phyloP scores from a whole-genome alignment of 2,113 vertebrate species.

The Malurus elegans region DNA sequence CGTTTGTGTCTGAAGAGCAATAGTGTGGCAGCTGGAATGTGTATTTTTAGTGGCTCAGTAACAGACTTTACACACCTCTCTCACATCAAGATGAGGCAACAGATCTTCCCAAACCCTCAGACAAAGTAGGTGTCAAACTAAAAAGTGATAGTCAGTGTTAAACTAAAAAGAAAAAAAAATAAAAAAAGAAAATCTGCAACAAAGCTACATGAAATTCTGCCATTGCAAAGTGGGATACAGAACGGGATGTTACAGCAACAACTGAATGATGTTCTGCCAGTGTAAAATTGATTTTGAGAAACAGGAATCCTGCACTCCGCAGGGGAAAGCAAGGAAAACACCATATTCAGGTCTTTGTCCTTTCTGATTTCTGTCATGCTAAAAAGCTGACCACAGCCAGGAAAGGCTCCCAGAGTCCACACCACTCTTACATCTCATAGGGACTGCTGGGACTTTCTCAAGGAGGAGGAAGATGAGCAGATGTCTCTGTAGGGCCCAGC shows the following conservation, averaged over 20 bases:
- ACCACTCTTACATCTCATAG: neutral
- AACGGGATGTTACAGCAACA: neutral
- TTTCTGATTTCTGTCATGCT: neutral
- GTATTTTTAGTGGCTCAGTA: neutral
- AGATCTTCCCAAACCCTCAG: neutral
- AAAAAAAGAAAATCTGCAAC: neutral
- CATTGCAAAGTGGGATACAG: neutral
- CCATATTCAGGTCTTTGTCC: accelerated
- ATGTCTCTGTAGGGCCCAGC: neutral
- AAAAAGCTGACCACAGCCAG: neutral
- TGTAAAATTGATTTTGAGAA: neutral
- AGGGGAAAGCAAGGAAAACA: neutral
- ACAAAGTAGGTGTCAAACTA: neutral
- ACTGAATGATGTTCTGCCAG: neutral
- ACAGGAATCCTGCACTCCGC: neutral
- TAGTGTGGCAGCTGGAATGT: neutral
- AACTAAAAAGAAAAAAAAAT: neutral
- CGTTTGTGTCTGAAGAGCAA: neutral
- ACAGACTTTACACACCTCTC: neutral
- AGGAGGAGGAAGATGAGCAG: neutral
- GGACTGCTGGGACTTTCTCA: neutral
- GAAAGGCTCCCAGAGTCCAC: neutral
- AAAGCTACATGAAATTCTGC: neutral
- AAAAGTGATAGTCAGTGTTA: neutral
- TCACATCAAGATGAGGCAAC: neutral